phyloP scores from a whole-genome alignment of 2,888 invertebrate genomes.

The Synanthedon vespiformis region DNA sequence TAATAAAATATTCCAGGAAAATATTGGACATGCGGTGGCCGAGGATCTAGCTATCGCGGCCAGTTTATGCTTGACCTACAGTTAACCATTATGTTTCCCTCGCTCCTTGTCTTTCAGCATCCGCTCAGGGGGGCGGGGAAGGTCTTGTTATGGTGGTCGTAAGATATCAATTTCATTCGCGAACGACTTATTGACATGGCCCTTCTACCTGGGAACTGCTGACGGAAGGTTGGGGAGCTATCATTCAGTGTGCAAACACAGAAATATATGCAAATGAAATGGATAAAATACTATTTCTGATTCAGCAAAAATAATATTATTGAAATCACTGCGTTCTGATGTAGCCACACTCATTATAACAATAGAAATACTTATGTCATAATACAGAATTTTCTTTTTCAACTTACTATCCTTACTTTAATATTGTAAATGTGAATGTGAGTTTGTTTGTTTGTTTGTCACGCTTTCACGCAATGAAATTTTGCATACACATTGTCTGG shows the following conservation, averaged over 20 bases:
- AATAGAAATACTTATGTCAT: no score
- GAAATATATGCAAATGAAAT: not conserved
- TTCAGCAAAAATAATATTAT: no score
- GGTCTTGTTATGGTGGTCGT: not conserved
- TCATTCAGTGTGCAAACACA: slow-evolving; percentile 2
- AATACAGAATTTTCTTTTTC: no score
- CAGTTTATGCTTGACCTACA: not conserved
- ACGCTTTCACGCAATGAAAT: no score
- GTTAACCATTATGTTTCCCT: not conserved
- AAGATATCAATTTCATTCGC: not conserved
- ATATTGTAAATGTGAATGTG: no score
- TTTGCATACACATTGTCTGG: no score
- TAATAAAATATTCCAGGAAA: slow-evolving; percentile 4
- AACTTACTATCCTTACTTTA: no score
- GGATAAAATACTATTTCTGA: no score
- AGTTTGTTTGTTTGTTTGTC: no score
- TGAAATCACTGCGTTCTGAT: no score
- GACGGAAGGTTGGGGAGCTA: slow-evolving; percentile 3
- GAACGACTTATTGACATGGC: slow-evolving; percentile 4
- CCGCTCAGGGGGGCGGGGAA: not conserved
- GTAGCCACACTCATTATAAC: no score
- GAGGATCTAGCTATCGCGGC: not conserved
- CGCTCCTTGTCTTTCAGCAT: not conserved
- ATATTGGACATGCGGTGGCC: slow-evolving; percentile 2
- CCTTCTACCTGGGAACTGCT: slow-evolving; percentile 4